Conservation (phyloP, 2,888 invertebrate species). For the Eumerus sabulonum region DNA sequence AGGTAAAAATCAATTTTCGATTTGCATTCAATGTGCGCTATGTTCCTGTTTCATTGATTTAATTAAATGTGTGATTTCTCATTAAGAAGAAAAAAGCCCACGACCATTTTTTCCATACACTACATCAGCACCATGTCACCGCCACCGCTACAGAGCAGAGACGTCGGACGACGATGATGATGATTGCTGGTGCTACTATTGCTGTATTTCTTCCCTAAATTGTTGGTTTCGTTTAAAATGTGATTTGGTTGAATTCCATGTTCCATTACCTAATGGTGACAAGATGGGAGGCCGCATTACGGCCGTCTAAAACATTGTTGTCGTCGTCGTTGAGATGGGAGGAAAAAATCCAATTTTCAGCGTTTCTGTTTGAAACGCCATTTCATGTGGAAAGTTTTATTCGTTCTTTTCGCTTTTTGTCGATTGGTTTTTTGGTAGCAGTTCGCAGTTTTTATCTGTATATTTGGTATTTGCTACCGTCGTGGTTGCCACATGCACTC, state of each 20-base stretch:
- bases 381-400: constrained; percentile 66
- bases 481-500: constrained; percentile 51
- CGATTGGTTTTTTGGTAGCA: constrained; percentile 46
- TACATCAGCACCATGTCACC: too few relatives aligned
- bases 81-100: constrained; percentile 32
- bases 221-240: too few relatives aligned
- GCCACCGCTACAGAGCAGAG: constrained; percentile 7
- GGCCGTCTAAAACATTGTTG: too few relatives aligned
- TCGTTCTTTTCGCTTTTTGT: too few relatives aligned
- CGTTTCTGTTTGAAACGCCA: constrained; percentile 59
- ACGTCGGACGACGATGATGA: too few relatives aligned
- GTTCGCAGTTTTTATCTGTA: too few relatives aligned
- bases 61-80: constrained; percentile 1
- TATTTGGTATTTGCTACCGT: constrained; percentile 15
- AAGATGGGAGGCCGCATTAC: too few relatives aligned
- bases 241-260: constrained; percentile 25
- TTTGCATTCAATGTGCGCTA: constrained; percentile 9
- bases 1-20: constrained; percentile 80
- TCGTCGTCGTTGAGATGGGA: neutral
- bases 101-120: constrained; percentile 20
- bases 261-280: constrained; percentile 66
- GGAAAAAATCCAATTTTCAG: constrained; percentile 58
- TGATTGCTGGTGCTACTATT: too few relatives aligned
- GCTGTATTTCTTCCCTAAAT: too few relatives aligned
- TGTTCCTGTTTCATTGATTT: constrained; percentile 10